Conservation (phyloP, 2,797 vertebrate species). For the Neosalanx taihuensis region DNA sequence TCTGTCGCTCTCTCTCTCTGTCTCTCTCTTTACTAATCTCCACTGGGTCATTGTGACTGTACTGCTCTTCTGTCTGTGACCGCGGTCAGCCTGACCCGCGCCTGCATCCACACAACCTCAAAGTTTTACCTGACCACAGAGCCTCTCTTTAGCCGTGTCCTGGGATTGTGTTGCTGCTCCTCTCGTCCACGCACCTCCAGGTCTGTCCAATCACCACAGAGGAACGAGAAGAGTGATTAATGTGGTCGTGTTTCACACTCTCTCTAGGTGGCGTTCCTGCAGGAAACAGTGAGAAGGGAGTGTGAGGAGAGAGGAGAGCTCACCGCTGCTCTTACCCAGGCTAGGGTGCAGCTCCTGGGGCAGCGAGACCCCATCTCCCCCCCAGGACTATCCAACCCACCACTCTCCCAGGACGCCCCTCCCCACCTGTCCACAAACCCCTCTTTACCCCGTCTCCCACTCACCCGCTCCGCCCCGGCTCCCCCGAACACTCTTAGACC, state of each 20-base stretch:
- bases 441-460: slow-evolving; percentile 29
- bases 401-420: slow-evolving; percentile 29
- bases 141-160: too few species aligned
- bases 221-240: too few species aligned
- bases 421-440: slow-evolving; percentile 7
- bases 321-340: slow-evolving; percentile 77
- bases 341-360: slow-evolving; percentile 76
- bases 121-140: too few species aligned
- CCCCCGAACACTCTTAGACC: slow-evolving; percentile 53
- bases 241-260: neutral
- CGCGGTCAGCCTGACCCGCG: neutral
- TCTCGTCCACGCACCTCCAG: too few species aligned
- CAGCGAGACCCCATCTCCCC: slow-evolving; percentile 44
- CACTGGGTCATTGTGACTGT: slow-evolving; percentile 4
- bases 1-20: slow-evolving; percentile 6
- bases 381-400: slow-evolving; percentile 37
- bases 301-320: slow-evolving; percentile 88
- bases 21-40: neutral
- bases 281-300: slow-evolving; percentile 86
- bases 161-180: neutral
- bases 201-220: too few species aligned
- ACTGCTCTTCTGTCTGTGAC: neutral
- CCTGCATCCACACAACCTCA: too few species aligned
- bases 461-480: slow-evolving; percentile 43
- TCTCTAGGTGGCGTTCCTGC: slow-evolving; percentile 77